These are phyloP conservation scores for Lithophane ornitopus DNA, from an alignment of 2,888 invertebrate genomes.

Conservation along the genomic window DNA sequence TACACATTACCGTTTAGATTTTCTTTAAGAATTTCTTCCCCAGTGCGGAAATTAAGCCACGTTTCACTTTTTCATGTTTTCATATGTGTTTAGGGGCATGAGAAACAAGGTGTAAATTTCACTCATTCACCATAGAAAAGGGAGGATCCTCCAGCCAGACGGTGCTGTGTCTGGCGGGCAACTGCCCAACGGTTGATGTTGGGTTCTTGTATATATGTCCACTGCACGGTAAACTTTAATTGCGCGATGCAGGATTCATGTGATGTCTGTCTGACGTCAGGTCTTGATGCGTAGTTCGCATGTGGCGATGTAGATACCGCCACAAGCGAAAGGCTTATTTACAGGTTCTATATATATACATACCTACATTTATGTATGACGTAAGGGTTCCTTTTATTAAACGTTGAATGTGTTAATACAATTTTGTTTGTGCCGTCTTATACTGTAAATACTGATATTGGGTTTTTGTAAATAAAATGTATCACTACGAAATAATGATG, in stretches of 20 bases:
- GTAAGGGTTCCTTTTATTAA: slow-evolving; percentile 33
- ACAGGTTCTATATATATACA: not conserved
- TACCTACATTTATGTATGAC: not conserved
- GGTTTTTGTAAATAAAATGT: not conserved
- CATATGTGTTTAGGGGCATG: too few species aligned
- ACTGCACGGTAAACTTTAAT: too few species aligned
- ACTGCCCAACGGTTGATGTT: too few species aligned
- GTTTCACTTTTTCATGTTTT: slow-evolving; percentile 12
- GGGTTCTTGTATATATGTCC: too few species aligned
- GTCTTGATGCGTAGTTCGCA: too few species aligned
- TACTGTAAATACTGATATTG: not conserved
- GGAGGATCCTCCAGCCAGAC: too few species aligned
- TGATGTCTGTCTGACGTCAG: too few species aligned
- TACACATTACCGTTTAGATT: not conserved
- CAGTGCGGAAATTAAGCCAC: not conserved
- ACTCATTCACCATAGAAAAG: too few species aligned
- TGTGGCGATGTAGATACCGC: too few species aligned
- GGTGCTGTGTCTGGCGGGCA: too few species aligned
- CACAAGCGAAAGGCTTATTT: slow-evolving; percentile 4
- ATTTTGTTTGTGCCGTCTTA: not conserved
- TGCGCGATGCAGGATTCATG: too few species aligned
- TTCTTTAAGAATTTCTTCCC: not conserved
- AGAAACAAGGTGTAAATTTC: too few species aligned
- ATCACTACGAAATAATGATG: not conserved
- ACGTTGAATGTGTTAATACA: slow-evolving; percentile 15